These are phyloP conservation scores for Scyliorhinus canicula DNA, from an alignment of 2,797 vertebrate species.

Conservation along the genomic window DNA sequence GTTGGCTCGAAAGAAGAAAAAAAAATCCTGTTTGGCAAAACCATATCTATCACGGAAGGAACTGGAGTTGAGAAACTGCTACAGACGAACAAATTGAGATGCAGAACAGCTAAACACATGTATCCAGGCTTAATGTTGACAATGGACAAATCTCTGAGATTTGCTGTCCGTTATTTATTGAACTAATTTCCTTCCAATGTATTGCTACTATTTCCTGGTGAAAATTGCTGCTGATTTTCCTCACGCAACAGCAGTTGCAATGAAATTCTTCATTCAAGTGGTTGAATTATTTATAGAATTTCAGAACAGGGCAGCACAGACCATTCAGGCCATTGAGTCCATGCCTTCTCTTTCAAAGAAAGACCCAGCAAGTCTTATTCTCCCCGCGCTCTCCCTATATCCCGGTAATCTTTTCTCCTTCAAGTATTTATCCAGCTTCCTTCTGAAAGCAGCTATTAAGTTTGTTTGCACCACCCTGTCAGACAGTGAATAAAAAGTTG, in stretches of 20 bases:
- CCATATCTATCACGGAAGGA: neutral
- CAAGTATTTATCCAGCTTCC: too few species aligned
- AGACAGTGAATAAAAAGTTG: too few species aligned
- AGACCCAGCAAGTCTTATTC: neutral
- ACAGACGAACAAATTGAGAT: neutral
- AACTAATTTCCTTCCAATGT: neutral
- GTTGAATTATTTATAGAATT: too few species aligned
- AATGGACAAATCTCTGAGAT: neutral
- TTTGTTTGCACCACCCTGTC: too few species aligned
- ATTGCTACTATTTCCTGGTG: neutral
- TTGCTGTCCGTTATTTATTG: neutral
- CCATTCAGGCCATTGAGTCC: neutral
- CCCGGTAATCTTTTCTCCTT: neutral
- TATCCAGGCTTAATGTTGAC: neutral
- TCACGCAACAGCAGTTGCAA: neutral
- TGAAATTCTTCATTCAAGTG: neutral
- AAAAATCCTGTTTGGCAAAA: neutral
- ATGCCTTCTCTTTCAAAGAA: too few species aligned
- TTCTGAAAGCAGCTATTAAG: too few species aligned
- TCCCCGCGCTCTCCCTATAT: neutral
- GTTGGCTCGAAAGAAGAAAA: neutral
- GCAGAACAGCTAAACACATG: neutral
- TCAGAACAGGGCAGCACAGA: neutral
- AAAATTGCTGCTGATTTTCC: neutral
- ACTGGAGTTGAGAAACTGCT: neutral